A percentile compares a stretch with the other conserved stretches of the same genome.
phyloP scores from a whole-genome alignment of 1,140 invertebrate species.

The Ylistrum balloti region DNA sequence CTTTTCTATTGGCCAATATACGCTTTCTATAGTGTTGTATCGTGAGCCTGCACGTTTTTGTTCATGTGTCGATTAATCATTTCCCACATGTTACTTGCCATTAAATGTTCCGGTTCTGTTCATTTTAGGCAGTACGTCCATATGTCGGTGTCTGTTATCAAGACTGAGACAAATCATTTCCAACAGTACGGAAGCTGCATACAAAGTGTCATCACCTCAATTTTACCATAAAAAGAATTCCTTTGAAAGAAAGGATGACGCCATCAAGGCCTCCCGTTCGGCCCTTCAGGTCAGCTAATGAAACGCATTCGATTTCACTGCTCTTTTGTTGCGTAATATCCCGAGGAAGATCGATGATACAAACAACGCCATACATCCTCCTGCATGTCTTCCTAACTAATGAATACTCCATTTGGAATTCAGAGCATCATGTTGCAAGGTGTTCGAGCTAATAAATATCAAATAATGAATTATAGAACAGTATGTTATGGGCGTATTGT shows the following conservation, averaged over 20 bases:
- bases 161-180: background rate
- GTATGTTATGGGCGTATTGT: too few species aligned
- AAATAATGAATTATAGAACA: too few species aligned
- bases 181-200: background rate
- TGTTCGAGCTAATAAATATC: background rate
- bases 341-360: background rate
- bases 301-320: background rate
- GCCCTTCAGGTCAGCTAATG: conserved; percentile 30
- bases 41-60: too few species aligned
- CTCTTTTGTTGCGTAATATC: conserved; percentile 2
- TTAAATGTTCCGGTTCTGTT: background rate
- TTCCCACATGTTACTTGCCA: background rate
- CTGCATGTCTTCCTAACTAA: background rate
- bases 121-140: background rate
- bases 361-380: background rate
- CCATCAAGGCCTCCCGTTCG: conserved; percentile 1
- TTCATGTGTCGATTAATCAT: too few species aligned
- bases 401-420: background rate
- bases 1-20: background rate
- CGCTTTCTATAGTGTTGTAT: too few species aligned
- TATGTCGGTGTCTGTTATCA: background rate
- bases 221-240: background rate
- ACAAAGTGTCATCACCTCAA: conserved; percentile 7
- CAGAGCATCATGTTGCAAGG: background rate
- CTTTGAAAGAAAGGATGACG: conserved; percentile 37